Evolutionary conservation across 2,888 invertebrate genomes (phyloP).

Genomic region (Sericinus montela): DNA sequence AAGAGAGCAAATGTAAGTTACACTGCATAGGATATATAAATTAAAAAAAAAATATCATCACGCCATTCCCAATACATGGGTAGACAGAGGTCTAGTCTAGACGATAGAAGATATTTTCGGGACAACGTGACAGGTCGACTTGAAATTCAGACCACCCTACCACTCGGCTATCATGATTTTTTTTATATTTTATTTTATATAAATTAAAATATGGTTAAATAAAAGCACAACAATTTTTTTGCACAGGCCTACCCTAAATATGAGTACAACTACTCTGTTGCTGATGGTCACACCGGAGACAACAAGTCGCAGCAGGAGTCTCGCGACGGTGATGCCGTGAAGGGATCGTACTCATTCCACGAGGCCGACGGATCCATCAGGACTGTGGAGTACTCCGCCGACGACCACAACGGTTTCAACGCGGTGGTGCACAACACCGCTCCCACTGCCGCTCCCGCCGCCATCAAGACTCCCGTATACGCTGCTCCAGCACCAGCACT

Average conservation of each 20-base stretch:
- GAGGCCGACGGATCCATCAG: conserved; percentile 73
- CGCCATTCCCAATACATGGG: no score
- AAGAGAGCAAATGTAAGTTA: no score
- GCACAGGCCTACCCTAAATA: conserved; percentile 51
- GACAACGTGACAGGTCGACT: no score
- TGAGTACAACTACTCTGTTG: conserved; percentile 70
- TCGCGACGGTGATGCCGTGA: conserved; percentile 70
- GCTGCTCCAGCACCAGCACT: conserved; percentile 40
- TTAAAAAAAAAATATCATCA: no score
- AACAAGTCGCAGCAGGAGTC: conserved; percentile 70
- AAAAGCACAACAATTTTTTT: no score
- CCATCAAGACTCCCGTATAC: conserved; percentile 35
- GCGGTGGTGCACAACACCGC: conserved; percentile 58
- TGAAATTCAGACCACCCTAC: no score
- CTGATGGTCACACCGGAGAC: conserved; percentile 75
- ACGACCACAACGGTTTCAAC: conserved; percentile 67
- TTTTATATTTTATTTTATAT: no score
- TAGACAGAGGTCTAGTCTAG: no score
- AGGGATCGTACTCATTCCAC: conserved; percentile 68
- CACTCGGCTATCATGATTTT: no score
- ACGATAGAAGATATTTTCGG: no score
- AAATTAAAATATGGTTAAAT: no score
- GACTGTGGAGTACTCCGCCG: conserved; percentile 71
- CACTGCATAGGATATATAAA: no score
- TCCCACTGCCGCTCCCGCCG: conserved; percentile 44